A percentile compares a stretch with the other conserved stretches of the same genome.
phyloP scores from a whole-genome alignment of 2,113 vertebrate genomes.

The Oreochromis tanganicae region DNA sequence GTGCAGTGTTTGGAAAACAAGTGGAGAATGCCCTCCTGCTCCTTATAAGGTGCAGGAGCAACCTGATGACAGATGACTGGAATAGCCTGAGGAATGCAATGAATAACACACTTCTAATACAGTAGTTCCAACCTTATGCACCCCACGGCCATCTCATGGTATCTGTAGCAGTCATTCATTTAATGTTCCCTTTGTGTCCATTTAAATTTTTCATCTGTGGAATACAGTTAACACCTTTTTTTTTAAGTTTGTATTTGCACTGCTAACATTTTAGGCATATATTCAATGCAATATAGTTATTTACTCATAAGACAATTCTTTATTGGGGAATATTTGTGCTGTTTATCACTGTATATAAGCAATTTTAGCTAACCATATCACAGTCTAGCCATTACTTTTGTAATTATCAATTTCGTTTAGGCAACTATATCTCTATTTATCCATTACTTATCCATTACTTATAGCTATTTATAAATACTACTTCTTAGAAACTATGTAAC shows the following conservation, averaged over 20 bases:
- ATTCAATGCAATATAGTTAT: neutral
- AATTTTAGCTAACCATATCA: neutral
- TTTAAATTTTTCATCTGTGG: neutral
- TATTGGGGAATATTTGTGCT: neutral
- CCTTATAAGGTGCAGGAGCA: slow-evolving; percentile 68
- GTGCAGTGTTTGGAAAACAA: slow-evolving; percentile 64
- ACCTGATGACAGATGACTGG: slow-evolving; percentile 67
- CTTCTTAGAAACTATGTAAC: neutral
- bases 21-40: slow-evolving; percentile 57
- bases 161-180: neutral
- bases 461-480: neutral
- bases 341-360: neutral
- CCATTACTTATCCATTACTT: neutral
- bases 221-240: neutral
- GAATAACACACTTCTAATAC: slow-evolving; percentile 21
- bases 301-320: neutral
- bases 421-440: neutral
- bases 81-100: slow-evolving; percentile 65
- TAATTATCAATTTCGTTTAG: neutral
- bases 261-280: neutral
- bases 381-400: neutral
- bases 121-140: neutral
- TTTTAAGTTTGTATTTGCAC: neutral
- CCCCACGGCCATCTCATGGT: neutral
- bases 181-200: neutral